Conservation (phyloP, 2,113 vertebrate species). For the Hymenochirus boettgeri region DNA sequence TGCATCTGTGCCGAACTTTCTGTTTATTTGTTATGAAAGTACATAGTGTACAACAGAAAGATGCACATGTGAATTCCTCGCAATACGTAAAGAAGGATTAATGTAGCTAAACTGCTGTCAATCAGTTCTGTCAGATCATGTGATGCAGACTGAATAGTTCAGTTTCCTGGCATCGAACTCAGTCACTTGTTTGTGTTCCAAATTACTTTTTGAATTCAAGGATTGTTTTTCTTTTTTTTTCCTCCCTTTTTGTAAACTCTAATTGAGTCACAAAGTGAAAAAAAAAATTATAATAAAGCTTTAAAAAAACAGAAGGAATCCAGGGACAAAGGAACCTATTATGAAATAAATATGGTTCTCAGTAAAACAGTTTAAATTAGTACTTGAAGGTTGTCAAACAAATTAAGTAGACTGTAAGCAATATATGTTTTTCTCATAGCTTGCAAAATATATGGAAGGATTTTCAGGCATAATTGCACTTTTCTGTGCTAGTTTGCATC, state of each 20-base stretch:
- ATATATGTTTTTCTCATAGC: constrained; percentile 36
- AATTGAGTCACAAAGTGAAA: constrained; percentile 69
- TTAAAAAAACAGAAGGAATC: constrained; percentile 66
- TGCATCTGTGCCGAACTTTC: no score
- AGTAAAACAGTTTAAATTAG: constrained; percentile 61
- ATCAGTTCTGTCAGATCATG: constrained; percentile 74
- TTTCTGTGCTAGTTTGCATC: constrained; percentile 34
- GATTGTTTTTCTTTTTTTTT: constrained; percentile 53
- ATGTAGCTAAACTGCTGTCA: constrained; percentile 66
- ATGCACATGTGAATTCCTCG: constrained; percentile 86
- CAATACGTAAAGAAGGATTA: constrained; percentile 94
- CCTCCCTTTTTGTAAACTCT: constrained; percentile 48
- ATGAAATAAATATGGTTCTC: constrained; percentile 55
- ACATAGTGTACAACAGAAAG: constrained; percentile 77
- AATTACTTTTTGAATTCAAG: constrained; percentile 77
- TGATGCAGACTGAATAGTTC: constrained; percentile 75
- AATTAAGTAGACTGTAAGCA: constrained; percentile 39
- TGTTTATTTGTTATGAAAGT: constrained; percentile 62
- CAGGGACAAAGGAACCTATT: constrained; percentile 60
- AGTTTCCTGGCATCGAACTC: constrained; percentile 65
- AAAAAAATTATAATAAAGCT: constrained; percentile 56
- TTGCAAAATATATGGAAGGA: constrained; percentile 26
- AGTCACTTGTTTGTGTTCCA: constrained; percentile 71
- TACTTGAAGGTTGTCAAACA: constrained; percentile 45
- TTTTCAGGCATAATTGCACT: constrained; percentile 30